Conservation (phyloP, 2,888 invertebrate species). For the Entomobrya multifasciata region DNA sequence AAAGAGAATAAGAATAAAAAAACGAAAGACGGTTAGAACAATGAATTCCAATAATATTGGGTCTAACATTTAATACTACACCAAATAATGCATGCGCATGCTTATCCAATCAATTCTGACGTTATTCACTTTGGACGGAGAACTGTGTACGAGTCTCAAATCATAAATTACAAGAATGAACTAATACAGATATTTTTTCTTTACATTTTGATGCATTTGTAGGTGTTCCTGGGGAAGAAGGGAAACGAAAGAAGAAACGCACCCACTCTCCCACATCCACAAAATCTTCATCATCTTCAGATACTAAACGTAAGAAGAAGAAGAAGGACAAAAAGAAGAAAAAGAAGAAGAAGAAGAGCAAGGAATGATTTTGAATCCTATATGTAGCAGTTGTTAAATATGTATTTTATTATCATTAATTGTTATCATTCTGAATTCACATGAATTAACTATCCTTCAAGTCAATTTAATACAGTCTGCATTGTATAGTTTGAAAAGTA, state of each 20-base stretch:
- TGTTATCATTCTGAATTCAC: no score
- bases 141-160: no score
- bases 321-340: conserved; percentile 78
- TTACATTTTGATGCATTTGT: neutral
- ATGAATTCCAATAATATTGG: neutral
- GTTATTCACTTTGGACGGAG: neutral
- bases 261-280: conserved; percentile 79
- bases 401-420: conserved; percentile 16
- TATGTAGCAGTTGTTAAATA: conserved; percentile 34
- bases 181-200: neutral
- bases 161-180: no score
- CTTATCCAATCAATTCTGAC: neutral
- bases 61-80: no score
- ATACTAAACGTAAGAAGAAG: conserved; percentile 71
- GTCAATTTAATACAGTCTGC: no score
- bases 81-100: neutral
- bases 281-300: conserved; percentile 71
- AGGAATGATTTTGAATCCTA: conserved; percentile 43
- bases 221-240: conserved; percentile 57
- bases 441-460: no score
- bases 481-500: no score
- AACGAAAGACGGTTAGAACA: conserved; percentile 26
- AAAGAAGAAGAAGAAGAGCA: conserved; percentile 79
- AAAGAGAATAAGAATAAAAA: conserved; percentile 46
- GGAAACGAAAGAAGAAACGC: conserved; percentile 72